Base-by-base conservation (phyloP, 64 coral and sea anemone species). In the Acropora yongei region DNA sequence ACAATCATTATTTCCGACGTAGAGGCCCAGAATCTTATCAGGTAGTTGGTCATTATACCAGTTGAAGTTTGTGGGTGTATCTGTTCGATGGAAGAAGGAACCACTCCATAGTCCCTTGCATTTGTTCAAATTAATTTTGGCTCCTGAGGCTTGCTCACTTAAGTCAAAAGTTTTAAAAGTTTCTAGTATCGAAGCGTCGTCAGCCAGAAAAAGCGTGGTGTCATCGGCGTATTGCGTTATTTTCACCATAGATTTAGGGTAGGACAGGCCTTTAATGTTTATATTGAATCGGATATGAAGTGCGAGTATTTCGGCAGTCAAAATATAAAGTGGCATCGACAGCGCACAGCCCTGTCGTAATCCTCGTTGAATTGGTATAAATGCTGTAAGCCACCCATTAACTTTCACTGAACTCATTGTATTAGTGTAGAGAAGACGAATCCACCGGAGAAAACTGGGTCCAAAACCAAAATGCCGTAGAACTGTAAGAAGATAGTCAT, bases 321-420 rank as follows among this genome's bases (percentile, higher is more conserved):
- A 55, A 1, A 86, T 88, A 45, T 95, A 95, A 4, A 95, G 46
- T 5, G 86, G 72, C n/a, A 77, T 55, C 57, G 88, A 90, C 4
- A 95, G 73, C 10, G 88, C 41, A 44, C 74, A 89, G 3, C 74
- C 87, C 49, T 89, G 50, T 3, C 53, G 0, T 0, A 89, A 12
- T 1, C 87, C 87, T 4, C 72, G 19, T 40, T 45, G 41, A 3
- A 78, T 11, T 10, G 53, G n/a, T 13, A 78, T 44, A 41, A 89
- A 78, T 2, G 80, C 40, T 1, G 83, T 71, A 17, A 76, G 47
- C 81, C 81, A 93, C 0, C 60, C 74, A 44, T 92, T 92, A 16
- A 77, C 57, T 41, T 66, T 19, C 2, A 92, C 82, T 3, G 90
- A 74, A 8, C 82, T 87, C 8, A 67, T n/a, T 3, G 87, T 18